Evolutionary conservation across 2,113 vertebrate species (phyloP).

Genomic region (Butorides virescens): DNA sequence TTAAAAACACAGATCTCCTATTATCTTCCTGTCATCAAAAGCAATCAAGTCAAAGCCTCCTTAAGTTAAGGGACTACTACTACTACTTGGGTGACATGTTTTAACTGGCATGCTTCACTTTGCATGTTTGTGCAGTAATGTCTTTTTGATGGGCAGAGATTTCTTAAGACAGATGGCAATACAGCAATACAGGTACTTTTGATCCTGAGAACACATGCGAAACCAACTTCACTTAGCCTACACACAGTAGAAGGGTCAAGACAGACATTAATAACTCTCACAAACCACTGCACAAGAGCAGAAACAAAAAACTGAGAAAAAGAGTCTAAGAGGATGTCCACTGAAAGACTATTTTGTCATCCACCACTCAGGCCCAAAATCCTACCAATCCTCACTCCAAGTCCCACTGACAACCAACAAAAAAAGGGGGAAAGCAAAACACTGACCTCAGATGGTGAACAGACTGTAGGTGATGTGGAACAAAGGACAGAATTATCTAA

Average conservation of each 20-base stretch:
- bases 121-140: rapidly evolving
- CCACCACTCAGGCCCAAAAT: neutral
- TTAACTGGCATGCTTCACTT: neutral
- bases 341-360: neutral
- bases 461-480: neutral
- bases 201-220: neutral
- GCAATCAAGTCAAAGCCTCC: neutral
- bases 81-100: neutral
- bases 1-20: neutral
- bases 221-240: neutral
- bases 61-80: neutral
- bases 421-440: neutral
- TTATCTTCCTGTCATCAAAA: neutral
- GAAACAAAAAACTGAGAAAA: neutral
- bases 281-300: neutral
- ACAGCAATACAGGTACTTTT: neutral
- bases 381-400: neutral
- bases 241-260: neutral
- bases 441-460: neutral
- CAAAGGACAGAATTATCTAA: neutral
- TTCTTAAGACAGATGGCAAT: neutral
- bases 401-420: neutral
- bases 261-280: neutral
- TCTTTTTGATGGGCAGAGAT: neutral
- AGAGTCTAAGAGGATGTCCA: neutral